These are phyloP conservation scores for Apis cerana DNA, from an alignment of 1,140 invertebrate species.

Conservation along the genomic window DNA sequence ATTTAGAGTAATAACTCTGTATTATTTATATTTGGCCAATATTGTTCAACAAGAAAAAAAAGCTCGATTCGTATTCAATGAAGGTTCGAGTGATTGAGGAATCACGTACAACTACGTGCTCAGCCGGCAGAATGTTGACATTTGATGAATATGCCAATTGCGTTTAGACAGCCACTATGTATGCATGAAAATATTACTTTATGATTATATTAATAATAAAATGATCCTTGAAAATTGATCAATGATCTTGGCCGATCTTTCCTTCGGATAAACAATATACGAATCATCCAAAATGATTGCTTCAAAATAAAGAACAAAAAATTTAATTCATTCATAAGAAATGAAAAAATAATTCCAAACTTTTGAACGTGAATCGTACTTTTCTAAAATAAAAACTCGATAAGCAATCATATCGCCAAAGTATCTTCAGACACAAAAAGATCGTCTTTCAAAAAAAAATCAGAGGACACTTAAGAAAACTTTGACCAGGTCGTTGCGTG, in stretches of 20 bases:
- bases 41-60: constrained; percentile 13
- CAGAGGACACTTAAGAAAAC: constrained; percentile 22
- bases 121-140: constrained; percentile 21
- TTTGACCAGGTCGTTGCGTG: constrained; percentile 17
- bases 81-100: constrained; percentile 7
- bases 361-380: no score
- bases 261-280: no score
- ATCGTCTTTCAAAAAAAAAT: not conserved
- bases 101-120: constrained; percentile 35
- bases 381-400: no score
- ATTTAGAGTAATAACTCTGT: not conserved
- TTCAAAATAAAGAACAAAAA: no score
- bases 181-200: constrained; percentile 5
- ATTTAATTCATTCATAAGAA: no score
- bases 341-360: no score
- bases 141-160: constrained; percentile 42
- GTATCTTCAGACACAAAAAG: not conserved
- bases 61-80: constrained; percentile 22
- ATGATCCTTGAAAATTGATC: not conserved
- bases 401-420: no score
- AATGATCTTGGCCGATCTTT: no score
- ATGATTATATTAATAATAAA: not conserved
- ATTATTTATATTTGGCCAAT: not conserved
- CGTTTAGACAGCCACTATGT: not conserved
- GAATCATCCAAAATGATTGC: no score